phyloP scores from a whole-genome alignment of 2,888 invertebrate genomes.

The Belgica antarctica region DNA sequence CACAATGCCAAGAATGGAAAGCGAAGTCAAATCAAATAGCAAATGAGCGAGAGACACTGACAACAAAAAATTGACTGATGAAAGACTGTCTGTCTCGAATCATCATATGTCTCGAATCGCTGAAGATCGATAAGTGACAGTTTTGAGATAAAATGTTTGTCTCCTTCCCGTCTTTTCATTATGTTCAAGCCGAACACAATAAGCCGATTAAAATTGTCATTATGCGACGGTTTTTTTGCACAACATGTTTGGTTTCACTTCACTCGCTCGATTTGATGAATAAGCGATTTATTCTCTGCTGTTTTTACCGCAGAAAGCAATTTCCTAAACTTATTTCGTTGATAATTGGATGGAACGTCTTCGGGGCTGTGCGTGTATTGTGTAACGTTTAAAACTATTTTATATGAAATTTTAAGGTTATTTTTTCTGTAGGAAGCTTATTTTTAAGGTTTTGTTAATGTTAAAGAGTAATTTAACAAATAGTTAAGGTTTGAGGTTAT shows the following conservation, averaged over 20 bases:
- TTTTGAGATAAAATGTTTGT: conserved; percentile 31
- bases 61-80: conserved; percentile 40
- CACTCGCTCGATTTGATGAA: conserved; percentile 1
- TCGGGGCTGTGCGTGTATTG: no score
- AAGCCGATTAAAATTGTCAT: conserved; percentile 44
- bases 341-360: no score
- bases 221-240: conserved; percentile 11
- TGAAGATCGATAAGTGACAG: conserved; percentile 39
- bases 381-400: no score
- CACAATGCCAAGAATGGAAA: background rate
- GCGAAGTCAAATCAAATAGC: conserved; percentile 13
- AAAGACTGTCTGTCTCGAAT: conserved; percentile 41
- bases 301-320: no score
- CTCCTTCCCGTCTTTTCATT: conserved; percentile 16
- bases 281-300: conserved; percentile 29
- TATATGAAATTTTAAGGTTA: no score
- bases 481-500: no score
- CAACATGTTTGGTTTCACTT: background rate
- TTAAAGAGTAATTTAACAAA: no score
- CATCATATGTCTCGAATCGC: conserved; percentile 36
- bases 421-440: no score
- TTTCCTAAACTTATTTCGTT: no score
- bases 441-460: no score
- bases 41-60: background rate
- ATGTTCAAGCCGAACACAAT: conserved; percentile 26